Evolutionary conservation across 2,797 vertebrate genomes (phyloP).

Genomic region (Remorina albescens): DNA sequence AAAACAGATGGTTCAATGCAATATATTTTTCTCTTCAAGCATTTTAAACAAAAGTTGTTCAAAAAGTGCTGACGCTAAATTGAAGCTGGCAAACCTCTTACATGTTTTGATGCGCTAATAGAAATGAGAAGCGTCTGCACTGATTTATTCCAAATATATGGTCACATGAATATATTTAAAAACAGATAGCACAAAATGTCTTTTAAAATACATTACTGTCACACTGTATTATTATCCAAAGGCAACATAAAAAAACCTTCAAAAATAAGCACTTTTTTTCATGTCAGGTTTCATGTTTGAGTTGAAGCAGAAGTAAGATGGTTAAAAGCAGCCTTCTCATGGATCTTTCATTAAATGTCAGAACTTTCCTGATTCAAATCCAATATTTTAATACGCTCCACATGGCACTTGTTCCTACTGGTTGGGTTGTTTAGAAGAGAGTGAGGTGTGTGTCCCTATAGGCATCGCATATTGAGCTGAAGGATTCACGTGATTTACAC

Average conservation of each 20-base stretch:
- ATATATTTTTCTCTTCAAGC: neutral
- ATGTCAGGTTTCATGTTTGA: constrained; percentile 12
- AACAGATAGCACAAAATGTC: neutral
- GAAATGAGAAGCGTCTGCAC: too few species aligned
- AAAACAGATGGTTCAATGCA: neutral
- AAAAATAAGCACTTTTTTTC: neutral
- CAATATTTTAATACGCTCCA: constrained; percentile 67
- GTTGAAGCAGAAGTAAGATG: constrained; percentile 29
- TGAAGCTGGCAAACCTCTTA: neutral
- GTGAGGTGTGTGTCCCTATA: constrained; percentile 14
- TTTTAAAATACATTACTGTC: neutral
- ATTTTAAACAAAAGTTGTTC: neutral
- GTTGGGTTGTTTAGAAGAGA: constrained; percentile 19
- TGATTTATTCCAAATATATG: neutral
- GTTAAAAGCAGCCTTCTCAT: constrained; percentile 52
- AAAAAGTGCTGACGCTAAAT: neutral
- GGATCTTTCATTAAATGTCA: constrained; percentile 66
- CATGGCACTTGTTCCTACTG: constrained; percentile 45
- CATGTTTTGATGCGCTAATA: neutral
- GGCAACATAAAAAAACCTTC: neutral
- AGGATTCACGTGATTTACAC: neutral
- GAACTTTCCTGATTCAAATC: constrained; percentile 62
- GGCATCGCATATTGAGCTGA: constrained; percentile 11
- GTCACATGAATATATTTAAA: neutral
- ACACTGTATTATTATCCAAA: neutral